Conservation (phyloP, 2,797 vertebrate species). For the Scomberomorus guttatus region DNA sequence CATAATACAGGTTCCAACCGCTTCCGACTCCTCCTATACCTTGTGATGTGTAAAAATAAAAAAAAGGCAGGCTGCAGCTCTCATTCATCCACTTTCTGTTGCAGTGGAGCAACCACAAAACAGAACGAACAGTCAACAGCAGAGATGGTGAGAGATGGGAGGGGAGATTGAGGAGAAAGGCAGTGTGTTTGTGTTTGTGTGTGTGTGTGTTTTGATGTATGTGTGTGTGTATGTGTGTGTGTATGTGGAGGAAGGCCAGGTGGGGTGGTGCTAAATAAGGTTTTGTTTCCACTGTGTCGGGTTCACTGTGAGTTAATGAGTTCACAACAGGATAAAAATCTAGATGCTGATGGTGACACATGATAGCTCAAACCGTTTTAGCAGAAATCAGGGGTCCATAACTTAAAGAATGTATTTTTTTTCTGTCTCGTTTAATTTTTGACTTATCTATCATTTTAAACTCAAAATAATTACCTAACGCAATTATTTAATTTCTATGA, state of each 20-base stretch:
- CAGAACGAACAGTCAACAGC: conserved; percentile 73
- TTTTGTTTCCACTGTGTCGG: conserved; percentile 70
- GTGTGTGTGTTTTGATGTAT: neutral
- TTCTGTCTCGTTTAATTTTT: neutral
- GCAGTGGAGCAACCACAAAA: conserved; percentile 74
- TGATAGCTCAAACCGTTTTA: conserved; percentile 12
- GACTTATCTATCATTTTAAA: neutral
- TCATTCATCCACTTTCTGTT: conserved; percentile 77
- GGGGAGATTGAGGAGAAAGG: conserved; percentile 62
- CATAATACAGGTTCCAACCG: conserved; percentile 56
- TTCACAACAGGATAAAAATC: conserved; percentile 50
- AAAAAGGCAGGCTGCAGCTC: conserved; percentile 57
- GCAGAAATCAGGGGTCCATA: conserved; percentile 23
- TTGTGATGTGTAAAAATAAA: conserved; percentile 67
- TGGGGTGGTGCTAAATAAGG: conserved; percentile 62
- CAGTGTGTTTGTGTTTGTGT: neutral
- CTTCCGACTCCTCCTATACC: conserved; percentile 62
- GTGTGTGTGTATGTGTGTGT: neutral
- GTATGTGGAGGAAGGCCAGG: conserved; percentile 36
- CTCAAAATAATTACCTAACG: conserved; percentile 3
- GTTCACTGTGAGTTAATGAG: conserved; percentile 50
- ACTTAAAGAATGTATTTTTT: conserved; percentile 14
- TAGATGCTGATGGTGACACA: conserved; percentile 21
- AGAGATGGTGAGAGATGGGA: conserved; percentile 61
- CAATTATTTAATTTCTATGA: neutral